Evolutionary conservation across 2,113 vertebrate genomes (phyloP), one percentile per base, ranked within the genome.

Genomic region (Calidris pugnax): DNA sequence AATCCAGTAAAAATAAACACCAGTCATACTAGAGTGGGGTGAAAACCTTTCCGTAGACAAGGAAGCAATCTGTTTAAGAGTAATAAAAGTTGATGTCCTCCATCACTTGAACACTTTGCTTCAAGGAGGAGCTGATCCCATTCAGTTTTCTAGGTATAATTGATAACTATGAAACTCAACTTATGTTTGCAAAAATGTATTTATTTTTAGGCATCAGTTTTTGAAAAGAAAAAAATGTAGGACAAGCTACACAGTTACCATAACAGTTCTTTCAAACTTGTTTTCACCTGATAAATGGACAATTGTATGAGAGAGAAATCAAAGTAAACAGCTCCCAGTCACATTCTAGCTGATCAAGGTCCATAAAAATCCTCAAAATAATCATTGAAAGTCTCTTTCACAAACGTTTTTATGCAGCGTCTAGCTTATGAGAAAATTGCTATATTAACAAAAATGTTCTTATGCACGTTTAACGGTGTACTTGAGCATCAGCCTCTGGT

Each of bases 201-300:
- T 97, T 97, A 91, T 96, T 96, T 79, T 51, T 41, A 71, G 92
- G 84, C 95, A 77, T 76, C 39, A 12, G 1, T 17, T 92, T 77
- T 72, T 30, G 16, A 33, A 62, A 82, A 57, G 26, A 23, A 82
- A 41, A 41, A 81, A 82, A 56, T 23, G 14, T n/a, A 79, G 81
- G 78, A 55, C 4, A 33, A 79, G 69, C 66, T 85, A 5, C 53
- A 13, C 12, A 20, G 20, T 66, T 89, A 53, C 66, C 1, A 2
- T 33, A 85, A 83, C 12, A 37, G 60, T 13, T 35, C 45, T 30
- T 82, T 84, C 23, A 8, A 8, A 6, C 48, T 74, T 81, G 39
- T 69, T 71, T 84, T 60, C 39, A 41, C 53, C 39, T 39, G 45
- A 32, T 10, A 45, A 39, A 56, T 11, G 56, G 47, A 78, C 57